Conservation (phyloP, 1,140 invertebrate genomes). For the Sipha flava region DNA sequence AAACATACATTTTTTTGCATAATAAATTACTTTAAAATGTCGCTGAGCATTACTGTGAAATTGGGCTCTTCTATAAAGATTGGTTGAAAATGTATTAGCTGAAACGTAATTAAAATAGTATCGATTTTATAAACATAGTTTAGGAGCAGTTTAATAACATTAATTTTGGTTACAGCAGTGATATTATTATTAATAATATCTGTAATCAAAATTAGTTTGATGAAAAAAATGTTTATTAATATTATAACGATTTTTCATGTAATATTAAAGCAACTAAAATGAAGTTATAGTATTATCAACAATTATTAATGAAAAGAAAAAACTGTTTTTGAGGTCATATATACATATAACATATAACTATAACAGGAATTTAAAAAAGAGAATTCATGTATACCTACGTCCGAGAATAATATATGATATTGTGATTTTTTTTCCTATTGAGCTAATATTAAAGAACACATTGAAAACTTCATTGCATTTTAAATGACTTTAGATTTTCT, state of each 20-base stretch:
- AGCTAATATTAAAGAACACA: background rate
- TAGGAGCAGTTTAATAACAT: background rate
- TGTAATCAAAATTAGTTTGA: too few species aligned
- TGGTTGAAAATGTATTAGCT: background rate
- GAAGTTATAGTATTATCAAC: too few species aligned
- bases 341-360: background rate
- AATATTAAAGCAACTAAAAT: too few species aligned
- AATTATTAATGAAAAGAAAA: too few species aligned
- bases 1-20: constrained; percentile 11
- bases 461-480: background rate
- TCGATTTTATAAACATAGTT: background rate
- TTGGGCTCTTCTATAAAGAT: background rate
- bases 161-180: background rate
- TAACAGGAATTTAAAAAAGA: background rate
- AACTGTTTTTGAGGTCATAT: too few species aligned
- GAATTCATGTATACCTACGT: background rate
- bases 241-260: too few species aligned
- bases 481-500: background rate
- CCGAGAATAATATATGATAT: background rate
- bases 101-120: background rate
- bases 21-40: constrained; percentile 29
- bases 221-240: too few species aligned
- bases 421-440: background rate
- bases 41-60: background rate
- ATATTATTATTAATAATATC: too few species aligned